These are phyloP conservation scores for Drosophila virilis DNA, from an alignment of 1,140 invertebrate genomes.

Conservation along the genomic window DNA sequence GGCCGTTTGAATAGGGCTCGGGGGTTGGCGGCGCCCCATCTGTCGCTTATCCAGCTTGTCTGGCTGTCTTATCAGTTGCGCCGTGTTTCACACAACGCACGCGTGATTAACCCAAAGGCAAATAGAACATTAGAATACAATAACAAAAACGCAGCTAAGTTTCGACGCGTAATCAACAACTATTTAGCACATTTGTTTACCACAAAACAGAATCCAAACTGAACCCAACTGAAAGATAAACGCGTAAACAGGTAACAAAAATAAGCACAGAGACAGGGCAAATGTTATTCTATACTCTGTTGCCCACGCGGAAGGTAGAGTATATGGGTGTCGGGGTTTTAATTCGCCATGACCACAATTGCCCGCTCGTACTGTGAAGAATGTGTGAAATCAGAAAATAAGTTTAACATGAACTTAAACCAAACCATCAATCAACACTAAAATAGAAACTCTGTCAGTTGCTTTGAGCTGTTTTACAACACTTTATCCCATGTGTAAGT, in stretches of 20 bases:
- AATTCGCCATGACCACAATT: too few species aligned
- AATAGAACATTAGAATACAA: constrained; percentile 15
- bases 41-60: constrained; percentile 27
- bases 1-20: background rate
- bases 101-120: constrained; percentile 46
- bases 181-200: constrained; percentile 52
- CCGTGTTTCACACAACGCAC: constrained; percentile 23
- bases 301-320: background rate
- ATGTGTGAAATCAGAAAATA: too few species aligned
- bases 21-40: constrained; percentile 3
- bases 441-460: background rate
- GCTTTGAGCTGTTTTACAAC: background rate
- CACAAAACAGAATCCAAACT: background rate
- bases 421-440: too few species aligned
- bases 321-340: background rate
- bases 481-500: background rate
- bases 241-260: background rate
- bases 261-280: constrained; percentile 10
- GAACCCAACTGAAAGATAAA: background rate
- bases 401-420: too few species aligned
- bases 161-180: constrained; percentile 7
- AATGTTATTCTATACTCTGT: background rate
- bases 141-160: constrained; percentile 8
- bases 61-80: constrained; percentile 28
- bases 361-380: too few species aligned